Percentiles rank a stretch among this genome's conserved stretches.
phyloP scores from a whole-genome alignment of 1,140 invertebrate species.

The Alviniconcha marisindica region DNA sequence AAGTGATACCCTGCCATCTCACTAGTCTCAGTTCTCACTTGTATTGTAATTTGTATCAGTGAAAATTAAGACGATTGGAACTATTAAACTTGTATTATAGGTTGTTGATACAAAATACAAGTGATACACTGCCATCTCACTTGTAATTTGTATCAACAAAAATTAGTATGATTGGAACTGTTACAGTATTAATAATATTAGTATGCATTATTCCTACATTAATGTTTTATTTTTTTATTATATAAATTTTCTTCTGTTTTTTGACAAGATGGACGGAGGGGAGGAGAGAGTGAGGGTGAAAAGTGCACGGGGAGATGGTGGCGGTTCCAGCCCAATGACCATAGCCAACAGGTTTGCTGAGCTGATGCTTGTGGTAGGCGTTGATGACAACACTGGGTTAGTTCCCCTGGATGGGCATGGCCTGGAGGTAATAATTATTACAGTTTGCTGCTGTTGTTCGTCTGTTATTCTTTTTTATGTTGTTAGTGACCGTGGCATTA shows the following conservation, averaged over 20 bases:
- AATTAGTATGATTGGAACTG: no score
- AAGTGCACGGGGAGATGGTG: not conserved
- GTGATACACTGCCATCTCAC: no score
- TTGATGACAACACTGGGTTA: constrained; percentile 62
- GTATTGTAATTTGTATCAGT: no score
- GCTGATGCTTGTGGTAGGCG: constrained; percentile 61
- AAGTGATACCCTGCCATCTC: no score
- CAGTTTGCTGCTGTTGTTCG: not conserved
- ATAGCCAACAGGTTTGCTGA: constrained; percentile 64
- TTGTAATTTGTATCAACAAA: no score
- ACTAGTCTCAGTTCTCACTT: no score
- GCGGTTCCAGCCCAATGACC: not conserved
- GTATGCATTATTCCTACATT: no score
- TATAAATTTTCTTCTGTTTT: not conserved
- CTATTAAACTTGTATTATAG: no score
- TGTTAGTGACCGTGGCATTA: not conserved
- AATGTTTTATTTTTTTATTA: no score
- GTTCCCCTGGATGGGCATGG: constrained; percentile 42
- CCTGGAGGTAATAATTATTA: constrained; percentile 43
- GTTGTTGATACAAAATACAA: no score
- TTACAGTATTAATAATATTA: no score
- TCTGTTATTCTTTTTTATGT: constrained; percentile 21
- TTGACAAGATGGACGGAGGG: constrained; percentile 33
- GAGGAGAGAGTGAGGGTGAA: constrained; percentile 19
- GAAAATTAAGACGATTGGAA: no score